Evolutionary conservation across 2,113 vertebrate species (phyloP).

Genomic region (Aix galericulata): DNA sequence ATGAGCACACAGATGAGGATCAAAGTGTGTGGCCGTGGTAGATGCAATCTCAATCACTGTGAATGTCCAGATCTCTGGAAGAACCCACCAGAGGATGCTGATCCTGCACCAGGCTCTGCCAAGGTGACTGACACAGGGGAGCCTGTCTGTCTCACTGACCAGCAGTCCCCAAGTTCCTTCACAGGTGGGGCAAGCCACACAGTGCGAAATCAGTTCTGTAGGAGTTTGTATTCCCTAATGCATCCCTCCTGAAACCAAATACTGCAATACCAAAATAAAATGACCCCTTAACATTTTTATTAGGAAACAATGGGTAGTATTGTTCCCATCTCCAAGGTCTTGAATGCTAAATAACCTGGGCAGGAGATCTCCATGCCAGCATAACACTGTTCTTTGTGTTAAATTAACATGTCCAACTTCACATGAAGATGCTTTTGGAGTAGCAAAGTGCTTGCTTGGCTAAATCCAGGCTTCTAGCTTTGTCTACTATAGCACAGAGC

Average conservation of each 20-base stretch:
- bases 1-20: neutral
- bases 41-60: neutral
- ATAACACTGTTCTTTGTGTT: neutral
- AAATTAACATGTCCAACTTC: neutral
- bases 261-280: neutral
- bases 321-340: neutral
- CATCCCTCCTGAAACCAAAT: neutral
- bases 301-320: neutral
- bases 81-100: neutral
- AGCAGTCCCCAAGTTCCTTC: neutral
- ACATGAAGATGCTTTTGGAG: neutral
- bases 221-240: neutral
- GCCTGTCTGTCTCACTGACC: neutral
- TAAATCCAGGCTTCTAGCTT: neutral
- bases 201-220: neutral
- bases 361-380: neutral
- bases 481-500: neutral
- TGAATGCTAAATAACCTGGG: neutral
- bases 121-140: neutral
- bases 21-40: neutral
- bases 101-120: neutral
- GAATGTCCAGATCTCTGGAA: neutral
- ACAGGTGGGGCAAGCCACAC: neutral
- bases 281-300: rapidly evolving
- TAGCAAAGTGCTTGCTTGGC: neutral